Percentiles rank a stretch among this genome's conserved stretches.
phyloP scores from a whole-genome alignment of 1,140 invertebrate genomes.

The Sitobion miscanthi region DNA sequence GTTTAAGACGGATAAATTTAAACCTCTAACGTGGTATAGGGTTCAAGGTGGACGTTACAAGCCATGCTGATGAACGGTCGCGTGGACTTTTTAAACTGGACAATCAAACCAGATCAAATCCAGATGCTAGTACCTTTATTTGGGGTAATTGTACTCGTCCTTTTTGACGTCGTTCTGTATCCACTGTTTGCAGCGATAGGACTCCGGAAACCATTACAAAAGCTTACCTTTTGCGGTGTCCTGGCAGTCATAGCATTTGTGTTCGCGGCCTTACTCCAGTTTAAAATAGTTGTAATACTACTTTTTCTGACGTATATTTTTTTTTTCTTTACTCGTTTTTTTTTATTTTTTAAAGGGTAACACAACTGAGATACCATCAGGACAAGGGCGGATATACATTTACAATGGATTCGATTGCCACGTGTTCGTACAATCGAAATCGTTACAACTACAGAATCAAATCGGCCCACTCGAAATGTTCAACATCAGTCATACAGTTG shows the following conservation, averaged over 20 bases:
- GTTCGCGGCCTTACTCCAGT: conserved; percentile 72
- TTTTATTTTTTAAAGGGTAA: neutral
- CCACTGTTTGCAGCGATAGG: conserved; percentile 60
- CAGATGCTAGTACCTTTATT: conserved; percentile 80
- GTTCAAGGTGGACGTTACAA: conserved; percentile 68
- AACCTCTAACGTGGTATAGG: conserved; percentile 58
- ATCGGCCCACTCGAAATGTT: neutral
- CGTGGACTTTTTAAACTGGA: conserved; percentile 64
- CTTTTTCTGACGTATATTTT: neutral
- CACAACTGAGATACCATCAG: conserved; percentile 56
- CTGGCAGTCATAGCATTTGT: conserved; percentile 73
- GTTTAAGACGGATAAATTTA: neutral
- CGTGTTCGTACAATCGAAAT: neutral
- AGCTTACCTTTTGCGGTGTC: conserved; percentile 72
- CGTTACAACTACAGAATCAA: neutral
- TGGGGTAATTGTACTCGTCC: conserved; percentile 77
- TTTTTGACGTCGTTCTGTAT: conserved; percentile 74
- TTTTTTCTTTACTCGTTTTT: no score
- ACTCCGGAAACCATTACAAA: conserved; percentile 66
- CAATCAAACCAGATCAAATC: conserved; percentile 80
- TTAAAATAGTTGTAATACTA: conserved; percentile 61
- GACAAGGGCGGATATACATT: conserved; percentile 72
- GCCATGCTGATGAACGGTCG: conserved; percentile 74
- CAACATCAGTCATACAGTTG: neutral
- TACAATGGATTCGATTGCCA: conserved; percentile 69